Conservation (phyloP, 2,888 invertebrate genomes). For the Leptinotarsa peninsularis region DNA sequence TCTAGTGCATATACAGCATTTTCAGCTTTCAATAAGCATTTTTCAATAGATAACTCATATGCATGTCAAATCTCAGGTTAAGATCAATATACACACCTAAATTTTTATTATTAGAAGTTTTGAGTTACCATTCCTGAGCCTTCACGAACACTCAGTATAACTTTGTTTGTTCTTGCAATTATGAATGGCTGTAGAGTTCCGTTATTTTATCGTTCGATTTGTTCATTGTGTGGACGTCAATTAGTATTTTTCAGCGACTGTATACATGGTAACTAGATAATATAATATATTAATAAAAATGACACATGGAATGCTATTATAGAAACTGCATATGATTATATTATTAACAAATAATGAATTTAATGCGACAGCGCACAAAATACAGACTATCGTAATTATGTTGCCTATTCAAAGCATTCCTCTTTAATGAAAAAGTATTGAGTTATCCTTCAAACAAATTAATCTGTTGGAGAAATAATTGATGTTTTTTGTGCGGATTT, state of each 20-base stretch:
- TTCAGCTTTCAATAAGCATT: too few species aligned
- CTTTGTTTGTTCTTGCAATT: not conserved
- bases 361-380: conserved; percentile 24
- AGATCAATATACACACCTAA: too few species aligned
- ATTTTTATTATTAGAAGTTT: too few species aligned
- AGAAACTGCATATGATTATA: conserved; percentile 25
- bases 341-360: conserved; percentile 31
- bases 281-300: conserved; percentile 34
- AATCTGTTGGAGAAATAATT: conserved; percentile 3
- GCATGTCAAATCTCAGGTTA: too few species aligned
- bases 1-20: too few species aligned
- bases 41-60: too few species aligned
- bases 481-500: conserved; percentile 11
- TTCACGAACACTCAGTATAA: too few species aligned
- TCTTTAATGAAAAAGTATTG: not conserved
- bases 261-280: conserved; percentile 30
- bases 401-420: not conserved
- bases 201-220: conserved; percentile 2
- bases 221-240: conserved; percentile 16
- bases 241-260: conserved; percentile 23
- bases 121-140: too few species aligned
- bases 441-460: conserved; percentile 6
- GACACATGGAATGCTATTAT: conserved; percentile 31
- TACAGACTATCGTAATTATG: not conserved
- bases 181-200: not conserved